These are phyloP conservation scores for Hormaphis cornu DNA, from an alignment of 1,140 invertebrate species.

Conservation along the genomic window DNA sequence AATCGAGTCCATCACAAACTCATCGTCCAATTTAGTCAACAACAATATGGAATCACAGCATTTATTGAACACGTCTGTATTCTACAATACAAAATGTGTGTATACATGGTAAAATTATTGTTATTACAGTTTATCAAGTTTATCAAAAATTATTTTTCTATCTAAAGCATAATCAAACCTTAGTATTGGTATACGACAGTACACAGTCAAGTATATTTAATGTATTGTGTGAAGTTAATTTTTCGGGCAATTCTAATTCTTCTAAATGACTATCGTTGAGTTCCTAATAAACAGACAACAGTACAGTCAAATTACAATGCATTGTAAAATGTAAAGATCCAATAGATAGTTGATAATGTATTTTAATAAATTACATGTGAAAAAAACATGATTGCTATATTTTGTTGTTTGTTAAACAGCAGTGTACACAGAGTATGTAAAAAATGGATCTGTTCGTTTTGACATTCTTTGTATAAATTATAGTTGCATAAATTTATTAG, in stretches of 20 bases:
- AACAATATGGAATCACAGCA: constrained; percentile 6
- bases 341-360: no score
- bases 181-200: not conserved
- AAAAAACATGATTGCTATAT: constrained; percentile 15
- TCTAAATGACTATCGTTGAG: not conserved
- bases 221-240: not conserved
- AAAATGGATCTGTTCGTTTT: constrained; percentile 11
- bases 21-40: constrained; percentile 3
- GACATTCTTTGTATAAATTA: not conserved
- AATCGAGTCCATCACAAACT: not conserved
- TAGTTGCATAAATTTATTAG: constrained; percentile 12
- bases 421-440: not conserved
- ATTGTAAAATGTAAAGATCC: not conserved
- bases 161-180: no score
- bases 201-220: constrained; percentile 16
- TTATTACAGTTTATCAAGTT: not conserved
- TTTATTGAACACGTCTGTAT: constrained; percentile 8
- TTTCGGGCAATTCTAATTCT: not conserved
- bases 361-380: not conserved
- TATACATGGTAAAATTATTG: no score
- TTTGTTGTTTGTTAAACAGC: not conserved
- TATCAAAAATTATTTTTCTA: no score
- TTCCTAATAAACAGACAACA: constrained; percentile 10
- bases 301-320: not conserved
- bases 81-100: not conserved